These are phyloP conservation scores for Chrysochloris asiatica DNA, from an alignment of 2,113 vertebrate species.

Conservation along the genomic window DNA sequence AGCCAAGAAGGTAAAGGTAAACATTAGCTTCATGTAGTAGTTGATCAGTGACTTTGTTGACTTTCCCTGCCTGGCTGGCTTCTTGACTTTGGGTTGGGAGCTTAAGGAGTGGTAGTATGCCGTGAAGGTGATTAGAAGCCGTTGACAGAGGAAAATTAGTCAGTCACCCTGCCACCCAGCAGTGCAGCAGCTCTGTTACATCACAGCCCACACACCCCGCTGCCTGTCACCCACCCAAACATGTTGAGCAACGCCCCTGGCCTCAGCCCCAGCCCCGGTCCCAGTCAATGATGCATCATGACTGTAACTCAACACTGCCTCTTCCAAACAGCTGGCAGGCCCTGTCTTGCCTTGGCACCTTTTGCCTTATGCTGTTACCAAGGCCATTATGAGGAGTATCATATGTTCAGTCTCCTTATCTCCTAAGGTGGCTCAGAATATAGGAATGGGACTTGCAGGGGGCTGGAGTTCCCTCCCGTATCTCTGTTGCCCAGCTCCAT, in stretches of 20 bases:
- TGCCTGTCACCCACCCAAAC: slow-evolving; percentile 18
- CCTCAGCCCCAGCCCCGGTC: not conserved
- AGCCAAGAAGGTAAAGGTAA: not conserved
- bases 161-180: not conserved
- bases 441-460: not conserved
- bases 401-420: not conserved
- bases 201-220: slow-evolving; percentile 37
- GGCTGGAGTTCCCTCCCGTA: accelerated
- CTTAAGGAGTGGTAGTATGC: not conserved
- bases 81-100: accelerated
- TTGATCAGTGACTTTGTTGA: accelerated
- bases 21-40: accelerated
- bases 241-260: not conserved
- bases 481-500: not conserved
- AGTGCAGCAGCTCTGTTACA: not conserved
- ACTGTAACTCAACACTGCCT: not conserved
- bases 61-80: accelerated
- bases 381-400: not conserved
- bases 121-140: not conserved
- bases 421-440: not conserved
- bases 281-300: not conserved
- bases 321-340: slow-evolving; percentile 31
- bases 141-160: not conserved
- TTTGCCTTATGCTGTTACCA: not conserved
- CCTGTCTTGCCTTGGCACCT: not conserved